Evolutionary conservation across 2,113 vertebrate genomes (phyloP).

Genomic region (Oncorhynchus masou): DNA sequence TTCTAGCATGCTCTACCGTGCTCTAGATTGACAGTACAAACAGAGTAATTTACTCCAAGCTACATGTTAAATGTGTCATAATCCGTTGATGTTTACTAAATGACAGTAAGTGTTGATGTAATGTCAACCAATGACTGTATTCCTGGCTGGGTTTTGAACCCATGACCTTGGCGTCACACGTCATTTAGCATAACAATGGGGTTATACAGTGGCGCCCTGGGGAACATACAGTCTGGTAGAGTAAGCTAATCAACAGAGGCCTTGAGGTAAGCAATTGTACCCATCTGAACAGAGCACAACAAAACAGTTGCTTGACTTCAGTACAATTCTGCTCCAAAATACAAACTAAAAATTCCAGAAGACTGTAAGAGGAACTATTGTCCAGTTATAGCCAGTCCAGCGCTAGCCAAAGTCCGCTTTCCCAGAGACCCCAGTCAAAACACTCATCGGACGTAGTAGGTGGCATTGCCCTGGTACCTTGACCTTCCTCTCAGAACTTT

Average conservation of each 20-base stretch:
- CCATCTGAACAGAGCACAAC: not conserved
- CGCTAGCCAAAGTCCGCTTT: too few species aligned
- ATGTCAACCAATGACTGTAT: not conserved
- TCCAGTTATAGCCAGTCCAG: too few species aligned
- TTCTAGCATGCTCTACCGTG: not conserved
- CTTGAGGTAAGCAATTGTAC: not conserved
- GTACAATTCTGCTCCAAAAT: too few species aligned
- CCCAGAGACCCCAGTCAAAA: too few species aligned
- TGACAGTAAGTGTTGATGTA: not conserved
- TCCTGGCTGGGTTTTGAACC: not conserved
- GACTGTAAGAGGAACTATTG: too few species aligned
- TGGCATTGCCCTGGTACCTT: too few species aligned
- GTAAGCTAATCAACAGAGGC: not conserved
- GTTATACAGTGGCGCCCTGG: not conserved
- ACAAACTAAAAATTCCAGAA: too few species aligned
- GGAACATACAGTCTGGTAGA: not conserved
- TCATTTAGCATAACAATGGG: not conserved
- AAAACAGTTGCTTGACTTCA: too few species aligned
- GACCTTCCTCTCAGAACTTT: too few species aligned
- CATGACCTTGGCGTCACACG: not conserved
- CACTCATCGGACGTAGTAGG: too few species aligned
- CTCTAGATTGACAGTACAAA: not conserved
- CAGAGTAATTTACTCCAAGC: not conserved
- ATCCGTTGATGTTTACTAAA: not conserved
- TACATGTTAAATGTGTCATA: not conserved